phyloP scores from a whole-genome alignment of 2,888 invertebrate species.

The Thymelicus lineola region DNA sequence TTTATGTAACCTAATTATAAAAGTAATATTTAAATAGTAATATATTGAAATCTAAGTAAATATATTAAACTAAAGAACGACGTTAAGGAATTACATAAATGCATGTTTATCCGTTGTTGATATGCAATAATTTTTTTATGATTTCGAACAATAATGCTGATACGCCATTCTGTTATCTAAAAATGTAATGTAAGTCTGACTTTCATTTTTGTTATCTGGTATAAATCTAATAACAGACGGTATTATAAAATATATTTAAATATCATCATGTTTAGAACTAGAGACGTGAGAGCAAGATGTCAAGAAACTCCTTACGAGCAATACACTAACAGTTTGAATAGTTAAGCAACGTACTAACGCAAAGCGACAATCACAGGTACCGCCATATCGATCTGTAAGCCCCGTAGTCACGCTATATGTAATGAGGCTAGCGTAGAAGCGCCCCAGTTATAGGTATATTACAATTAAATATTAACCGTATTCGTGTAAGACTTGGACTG shows the following conservation, averaged over 20 bases:
- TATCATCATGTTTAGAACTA: conserved; percentile 35
- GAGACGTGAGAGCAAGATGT: conserved; percentile 29
- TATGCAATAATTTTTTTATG: neutral
- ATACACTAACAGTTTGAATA: conserved; percentile 36
- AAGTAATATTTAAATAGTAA: neutral
- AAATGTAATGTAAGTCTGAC: neutral
- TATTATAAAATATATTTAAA: conserved; percentile 23
- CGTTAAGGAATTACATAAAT: neutral
- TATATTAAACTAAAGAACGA: neutral
- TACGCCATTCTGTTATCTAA: neutral
- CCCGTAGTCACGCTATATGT: conserved; percentile 37
- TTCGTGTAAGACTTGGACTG: conserved; percentile 33
- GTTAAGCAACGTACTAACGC: conserved; percentile 38
- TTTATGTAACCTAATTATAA: neutral
- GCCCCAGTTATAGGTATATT: conserved; percentile 35
- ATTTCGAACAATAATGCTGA: neutral
- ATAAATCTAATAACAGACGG: conserved; percentile 1
- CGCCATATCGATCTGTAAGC: conserved; percentile 39
- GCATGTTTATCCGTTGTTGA: neutral
- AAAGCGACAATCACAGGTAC: conserved; percentile 39
- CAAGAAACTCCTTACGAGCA: conserved; percentile 34
- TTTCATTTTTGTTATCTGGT: neutral
- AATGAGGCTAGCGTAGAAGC: conserved; percentile 38
- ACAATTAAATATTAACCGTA: conserved; percentile 34
- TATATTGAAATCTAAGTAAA: neutral